Conservation (phyloP, 2,797 vertebrate species). For the Gallinago solitaria region DNA sequence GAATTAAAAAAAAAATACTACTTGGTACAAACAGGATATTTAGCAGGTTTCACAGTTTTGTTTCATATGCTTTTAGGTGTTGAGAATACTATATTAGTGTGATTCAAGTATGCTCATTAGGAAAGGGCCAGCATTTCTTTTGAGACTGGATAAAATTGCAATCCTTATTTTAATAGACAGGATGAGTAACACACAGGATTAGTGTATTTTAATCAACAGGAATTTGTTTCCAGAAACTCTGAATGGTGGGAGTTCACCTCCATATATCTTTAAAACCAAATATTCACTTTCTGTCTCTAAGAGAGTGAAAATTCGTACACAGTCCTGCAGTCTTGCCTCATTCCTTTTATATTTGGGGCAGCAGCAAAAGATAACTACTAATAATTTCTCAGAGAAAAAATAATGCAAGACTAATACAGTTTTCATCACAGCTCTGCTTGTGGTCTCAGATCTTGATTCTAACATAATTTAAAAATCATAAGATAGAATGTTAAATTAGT, state of each 20-base stretch:
- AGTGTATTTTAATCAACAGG: background rate
- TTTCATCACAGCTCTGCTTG: background rate
- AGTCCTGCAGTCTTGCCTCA: background rate
- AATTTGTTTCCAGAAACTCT: background rate
- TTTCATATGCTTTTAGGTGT: background rate
- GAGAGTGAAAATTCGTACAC: background rate
- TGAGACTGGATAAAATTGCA: background rate
- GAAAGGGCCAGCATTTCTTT: background rate
- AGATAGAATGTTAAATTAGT: background rate
- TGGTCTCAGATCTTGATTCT: background rate
- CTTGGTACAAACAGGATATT: background rate
- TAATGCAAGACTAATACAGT: background rate
- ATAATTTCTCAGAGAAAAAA: background rate
- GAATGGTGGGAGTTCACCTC: background rate
- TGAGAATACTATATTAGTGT: background rate
- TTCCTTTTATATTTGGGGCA: background rate
- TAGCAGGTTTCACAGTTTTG: background rate
- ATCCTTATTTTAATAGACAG: background rate
- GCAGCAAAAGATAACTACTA: background rate
- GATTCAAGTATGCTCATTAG: background rate
- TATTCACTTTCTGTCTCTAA: background rate
- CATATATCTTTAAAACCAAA: background rate
- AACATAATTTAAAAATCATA: rapidly evolving
- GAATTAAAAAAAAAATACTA: background rate
- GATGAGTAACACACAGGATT: background rate